Base-by-base conservation (phyloP, 23 tunicate genomes). In the Halocynthia aurantium region DNA sequence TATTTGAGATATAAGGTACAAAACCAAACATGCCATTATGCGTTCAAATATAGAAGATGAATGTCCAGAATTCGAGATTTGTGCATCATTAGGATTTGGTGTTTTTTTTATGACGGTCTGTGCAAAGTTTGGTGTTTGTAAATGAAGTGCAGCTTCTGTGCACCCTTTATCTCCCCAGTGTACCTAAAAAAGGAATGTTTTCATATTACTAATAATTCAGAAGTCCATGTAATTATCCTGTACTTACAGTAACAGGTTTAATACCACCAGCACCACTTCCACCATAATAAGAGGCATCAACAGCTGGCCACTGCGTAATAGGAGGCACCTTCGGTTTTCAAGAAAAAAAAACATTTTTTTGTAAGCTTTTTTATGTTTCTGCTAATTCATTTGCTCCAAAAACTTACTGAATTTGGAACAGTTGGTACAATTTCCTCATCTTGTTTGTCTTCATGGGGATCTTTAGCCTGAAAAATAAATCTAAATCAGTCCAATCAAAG, bases 231-330 rank as follows among this genome's bases (percentile, higher is more conserved):
- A 13, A 13, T 0, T 15, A 49, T 52, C 31, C 50, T 21, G 40
- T 9, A 50, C 78, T 55, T 82, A 91, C 97, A 74, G 84, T 79
- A 62, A 91, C 67, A n/a, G 97, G 97, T 66, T 83, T 74, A 9
- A 91, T 82, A 7, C 97, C 97, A 12, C 97, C 97, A 22, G 87
- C 87, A 18, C 97, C 97, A 51, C 88, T 57, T 8, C 91, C 91
- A 15, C 97, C 97, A 63, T 91, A 91, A 52, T 51, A 78, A n/a
- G 97, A 91, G 7, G 85, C 84, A 71, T 91, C 97, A 6, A 91
- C 97, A 49, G 81, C 57, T 52, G 97, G 97, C 97, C 97, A 91
- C 44, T 84, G 89, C 62, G 85, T 71, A 5, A 40, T 70, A 50
- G 75, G 70, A 11, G 74, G 12, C 12, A 62, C 57, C 51, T 54